These are phyloP conservation scores for Manacus vitellinus DNA, from an alignment of 2,113 vertebrate genomes.

Conservation along the genomic window DNA sequence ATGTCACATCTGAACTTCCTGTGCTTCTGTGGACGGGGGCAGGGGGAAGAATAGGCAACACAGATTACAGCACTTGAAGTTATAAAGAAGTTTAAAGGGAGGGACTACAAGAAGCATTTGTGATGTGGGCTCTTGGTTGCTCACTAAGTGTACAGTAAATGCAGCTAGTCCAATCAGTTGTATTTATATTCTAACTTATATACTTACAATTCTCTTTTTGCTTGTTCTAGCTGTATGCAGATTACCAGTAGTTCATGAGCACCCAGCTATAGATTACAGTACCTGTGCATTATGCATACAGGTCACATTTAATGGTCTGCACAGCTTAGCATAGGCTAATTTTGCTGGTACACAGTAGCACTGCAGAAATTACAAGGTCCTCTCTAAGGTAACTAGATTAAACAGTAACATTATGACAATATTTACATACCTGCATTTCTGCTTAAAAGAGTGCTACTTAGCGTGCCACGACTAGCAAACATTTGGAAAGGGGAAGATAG, in stretches of 20 bases:
- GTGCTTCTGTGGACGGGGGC: neutral
- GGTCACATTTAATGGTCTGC: neutral
- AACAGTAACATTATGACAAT: constrained; percentile 36
- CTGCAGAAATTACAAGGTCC: neutral
- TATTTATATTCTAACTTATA: neutral
- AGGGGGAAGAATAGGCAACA: neutral
- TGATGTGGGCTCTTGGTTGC: neutral
- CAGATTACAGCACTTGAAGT: neutral
- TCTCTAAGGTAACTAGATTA: constrained; percentile 19
- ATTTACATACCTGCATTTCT: constrained; percentile 20
- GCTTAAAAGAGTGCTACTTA: neutral
- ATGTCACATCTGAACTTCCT: constrained; percentile 55
- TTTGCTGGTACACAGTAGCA: neutral
- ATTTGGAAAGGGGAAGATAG: neutral
- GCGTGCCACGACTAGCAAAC: neutral
- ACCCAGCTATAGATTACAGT: neutral
- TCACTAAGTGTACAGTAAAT: neutral
- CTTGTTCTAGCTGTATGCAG: neutral
- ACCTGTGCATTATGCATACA: neutral
- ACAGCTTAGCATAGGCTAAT: neutral
- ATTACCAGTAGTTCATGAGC: neutral
- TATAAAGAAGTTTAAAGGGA: neutral
- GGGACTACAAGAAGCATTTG: neutral
- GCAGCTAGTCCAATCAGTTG: neutral
- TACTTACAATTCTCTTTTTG: neutral